phyloP scores from a whole-genome alignment of 1,140 invertebrate genomes.

The Cydia strobilella region DNA sequence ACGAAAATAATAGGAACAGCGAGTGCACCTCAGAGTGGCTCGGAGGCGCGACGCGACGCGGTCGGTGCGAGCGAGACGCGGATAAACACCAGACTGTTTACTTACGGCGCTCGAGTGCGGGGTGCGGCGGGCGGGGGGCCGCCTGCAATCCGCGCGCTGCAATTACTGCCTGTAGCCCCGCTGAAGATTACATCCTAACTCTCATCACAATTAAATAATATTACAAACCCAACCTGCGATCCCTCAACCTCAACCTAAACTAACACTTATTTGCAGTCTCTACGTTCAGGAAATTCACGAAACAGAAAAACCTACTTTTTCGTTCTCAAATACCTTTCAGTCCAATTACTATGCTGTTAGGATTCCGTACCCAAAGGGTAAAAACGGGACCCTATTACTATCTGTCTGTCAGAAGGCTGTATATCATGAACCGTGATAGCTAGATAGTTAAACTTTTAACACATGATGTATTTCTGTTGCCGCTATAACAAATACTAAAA shows the following conservation, averaged over 20 bases:
- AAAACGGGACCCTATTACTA: too few species aligned
- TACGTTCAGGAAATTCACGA: neutral
- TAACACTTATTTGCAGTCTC: neutral
- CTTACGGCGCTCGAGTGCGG: slow-evolving; percentile 77
- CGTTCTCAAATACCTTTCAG: neutral
- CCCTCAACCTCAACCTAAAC: neutral
- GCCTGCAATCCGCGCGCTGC: slow-evolving; percentile 78
- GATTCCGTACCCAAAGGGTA: too few species aligned
- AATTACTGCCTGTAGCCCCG: slow-evolving; percentile 72
- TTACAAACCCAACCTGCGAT: neutral
- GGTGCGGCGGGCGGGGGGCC: slow-evolving; percentile 62
- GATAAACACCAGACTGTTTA: slow-evolving; percentile 80
- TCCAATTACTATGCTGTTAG: neutral
- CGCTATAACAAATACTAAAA: too few species aligned
- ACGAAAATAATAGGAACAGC: slow-evolving; percentile 79
- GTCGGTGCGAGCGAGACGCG: slow-evolving; percentile 79
- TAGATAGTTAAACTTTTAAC: too few species aligned
- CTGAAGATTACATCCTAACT: slow-evolving; percentile 69
- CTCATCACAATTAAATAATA: slow-evolving; percentile 33
- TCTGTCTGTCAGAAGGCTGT: too few species aligned
- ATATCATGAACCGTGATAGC: too few species aligned
- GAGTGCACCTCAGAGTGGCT: slow-evolving; percentile 79
- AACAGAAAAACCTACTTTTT: slow-evolving; percentile 8
- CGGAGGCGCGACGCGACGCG: slow-evolving; percentile 76
- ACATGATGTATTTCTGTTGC: too few species aligned